Conservation (phyloP, 2,888 invertebrate genomes). For the Agrotis clavis region DNA sequence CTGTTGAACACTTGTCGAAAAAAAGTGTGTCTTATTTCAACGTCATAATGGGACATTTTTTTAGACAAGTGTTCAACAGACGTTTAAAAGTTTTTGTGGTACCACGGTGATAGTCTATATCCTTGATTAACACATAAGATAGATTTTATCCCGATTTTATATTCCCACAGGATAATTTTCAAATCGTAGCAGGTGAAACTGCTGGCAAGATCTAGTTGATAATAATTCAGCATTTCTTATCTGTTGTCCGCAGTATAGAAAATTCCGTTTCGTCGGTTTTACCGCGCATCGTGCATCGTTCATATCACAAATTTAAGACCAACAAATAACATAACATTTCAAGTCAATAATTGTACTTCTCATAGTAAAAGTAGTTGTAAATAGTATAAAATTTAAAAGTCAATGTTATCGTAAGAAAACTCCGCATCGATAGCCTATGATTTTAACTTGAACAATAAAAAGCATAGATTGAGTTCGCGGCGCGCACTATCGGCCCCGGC, state of each 20-base stretch:
- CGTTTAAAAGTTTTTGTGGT: too few species aligned
- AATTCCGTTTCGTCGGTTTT: not conserved
- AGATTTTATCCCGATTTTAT: too few species aligned
- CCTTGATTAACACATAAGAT: too few species aligned
- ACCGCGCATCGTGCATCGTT: not conserved
- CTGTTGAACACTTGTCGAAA: too few species aligned
- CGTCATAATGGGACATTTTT: too few species aligned
- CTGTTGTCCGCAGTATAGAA: too few species aligned
- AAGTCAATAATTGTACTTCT: slow-evolving; percentile 28
- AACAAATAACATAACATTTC: slow-evolving; percentile 8
- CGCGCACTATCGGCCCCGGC: slow-evolving; percentile 79
- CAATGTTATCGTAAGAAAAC: slow-evolving; percentile 64
- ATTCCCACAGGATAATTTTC: too few species aligned
- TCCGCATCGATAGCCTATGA: slow-evolving; percentile 65
- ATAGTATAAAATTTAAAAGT: slow-evolving; percentile 27
- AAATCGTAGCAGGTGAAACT: too few species aligned
- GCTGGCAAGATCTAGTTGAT: too few species aligned
- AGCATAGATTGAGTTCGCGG: slow-evolving; percentile 71
- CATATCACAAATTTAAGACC: slow-evolving; percentile 19
- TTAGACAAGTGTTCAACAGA: too few species aligned
- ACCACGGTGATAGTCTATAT: too few species aligned
- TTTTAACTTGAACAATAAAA: slow-evolving; percentile 83
- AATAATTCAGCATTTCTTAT: not conserved
- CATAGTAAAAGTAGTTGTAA: slow-evolving; percentile 40
- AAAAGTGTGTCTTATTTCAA: too few species aligned